Percentiles rank a stretch among this genome's conserved stretches.
Evolutionary conservation across 2,797 vertebrate species (phyloP).

Genomic region (Myiothlypis chrysogaster): DNA sequence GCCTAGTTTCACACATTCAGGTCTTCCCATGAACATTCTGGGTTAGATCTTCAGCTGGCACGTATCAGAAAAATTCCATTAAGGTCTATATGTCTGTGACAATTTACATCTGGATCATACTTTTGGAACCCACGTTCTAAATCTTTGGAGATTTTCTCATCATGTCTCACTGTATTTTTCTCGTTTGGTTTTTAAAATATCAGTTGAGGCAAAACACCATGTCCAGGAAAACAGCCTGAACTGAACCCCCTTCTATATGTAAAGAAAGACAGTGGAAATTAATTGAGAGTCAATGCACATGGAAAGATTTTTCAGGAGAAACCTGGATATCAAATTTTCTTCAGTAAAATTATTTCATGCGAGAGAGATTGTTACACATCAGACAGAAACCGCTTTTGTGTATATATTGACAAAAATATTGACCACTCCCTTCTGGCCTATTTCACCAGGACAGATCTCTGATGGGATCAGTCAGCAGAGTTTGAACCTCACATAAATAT

Average conservation of each 20-base stretch:
- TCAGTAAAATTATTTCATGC: not conserved
- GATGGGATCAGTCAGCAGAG: not conserved
- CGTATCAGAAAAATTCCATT: conserved; percentile 5
- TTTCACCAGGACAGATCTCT: conserved; percentile 4
- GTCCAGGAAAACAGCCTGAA: not conserved
- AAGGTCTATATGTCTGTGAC: conserved; percentile 17
- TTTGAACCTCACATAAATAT: not conserved
- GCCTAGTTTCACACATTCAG: not conserved
- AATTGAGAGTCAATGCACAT: not conserved
- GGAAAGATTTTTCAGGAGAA: not conserved
- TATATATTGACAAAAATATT: not conserved
- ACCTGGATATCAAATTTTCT: conserved; percentile 16
- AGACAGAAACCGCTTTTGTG: not conserved
- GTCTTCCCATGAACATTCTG: not conserved
- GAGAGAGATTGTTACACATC: not conserved
- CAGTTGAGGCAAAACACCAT: not conserved
- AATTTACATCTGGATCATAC: conserved; percentile 5
- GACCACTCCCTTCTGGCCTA: not conserved
- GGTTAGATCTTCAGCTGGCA: conserved; percentile 34
- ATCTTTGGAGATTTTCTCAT: conserved; percentile 38
- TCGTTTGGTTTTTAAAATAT: not conserved
- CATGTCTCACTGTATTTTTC: conserved; percentile 33
- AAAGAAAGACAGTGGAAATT: not conserved
- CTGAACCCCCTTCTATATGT: not conserved
- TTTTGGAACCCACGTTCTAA: conserved; percentile 1